phyloP scores from a whole-genome alignment of 2,797 vertebrate species.

The Potorous gilbertii region DNA sequence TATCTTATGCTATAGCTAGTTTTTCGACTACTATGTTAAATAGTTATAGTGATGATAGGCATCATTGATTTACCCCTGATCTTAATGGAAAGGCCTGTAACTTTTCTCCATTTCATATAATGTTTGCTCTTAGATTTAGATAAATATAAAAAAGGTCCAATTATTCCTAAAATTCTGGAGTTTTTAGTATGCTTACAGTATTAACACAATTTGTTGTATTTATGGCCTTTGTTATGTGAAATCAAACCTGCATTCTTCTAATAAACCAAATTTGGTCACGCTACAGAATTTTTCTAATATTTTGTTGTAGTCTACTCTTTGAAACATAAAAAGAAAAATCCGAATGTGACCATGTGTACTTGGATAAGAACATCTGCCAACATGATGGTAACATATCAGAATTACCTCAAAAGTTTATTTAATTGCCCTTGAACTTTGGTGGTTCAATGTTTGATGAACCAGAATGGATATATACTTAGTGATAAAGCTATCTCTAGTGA shows the following conservation, averaged over 20 bases:
- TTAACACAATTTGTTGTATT: background rate
- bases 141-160: background rate
- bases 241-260: background rate
- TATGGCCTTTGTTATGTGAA: background rate
- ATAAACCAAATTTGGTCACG: background rate
- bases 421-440: background rate
- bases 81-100: background rate
- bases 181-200: background rate
- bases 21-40: background rate
- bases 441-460: conserved; percentile 33
- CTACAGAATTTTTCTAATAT: background rate
- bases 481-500: background rate
- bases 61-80: background rate
- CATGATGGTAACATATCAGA: conserved; percentile 5
- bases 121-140: background rate
- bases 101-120: background rate
- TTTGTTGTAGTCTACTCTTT: background rate
- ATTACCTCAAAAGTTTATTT: background rate
- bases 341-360: background rate
- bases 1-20: background rate
- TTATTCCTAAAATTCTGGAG: background rate
- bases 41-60: background rate
- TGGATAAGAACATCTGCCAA: background rate
- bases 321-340: conserved; percentile 45
- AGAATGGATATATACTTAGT: background rate